phyloP scores from a whole-genome alignment of 2,113 vertebrate species.

The Macroglossus sobrinus region DNA sequence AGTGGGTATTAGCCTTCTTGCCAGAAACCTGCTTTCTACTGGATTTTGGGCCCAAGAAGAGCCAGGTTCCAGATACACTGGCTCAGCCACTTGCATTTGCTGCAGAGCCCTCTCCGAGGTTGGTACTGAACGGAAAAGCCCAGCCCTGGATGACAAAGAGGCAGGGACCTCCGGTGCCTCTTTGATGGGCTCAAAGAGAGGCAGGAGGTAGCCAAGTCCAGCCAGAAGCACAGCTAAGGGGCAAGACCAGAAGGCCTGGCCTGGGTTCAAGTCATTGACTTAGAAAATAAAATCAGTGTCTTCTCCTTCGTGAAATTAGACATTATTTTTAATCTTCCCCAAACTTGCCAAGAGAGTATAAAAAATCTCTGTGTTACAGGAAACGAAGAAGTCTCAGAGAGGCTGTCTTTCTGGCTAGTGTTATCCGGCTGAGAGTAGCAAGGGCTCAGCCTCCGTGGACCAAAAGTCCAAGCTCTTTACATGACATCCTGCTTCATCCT shows the following conservation, averaged over 20 bases:
- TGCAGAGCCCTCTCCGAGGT: background rate
- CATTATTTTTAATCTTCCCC: background rate
- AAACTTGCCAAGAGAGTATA: background rate
- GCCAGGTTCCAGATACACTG: background rate
- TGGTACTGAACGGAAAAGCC: background rate
- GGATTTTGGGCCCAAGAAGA: background rate
- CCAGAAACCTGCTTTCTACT: background rate
- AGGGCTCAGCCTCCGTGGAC: background rate
- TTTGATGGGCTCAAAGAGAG: background rate
- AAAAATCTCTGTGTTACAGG: background rate
- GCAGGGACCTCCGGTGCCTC: background rate
- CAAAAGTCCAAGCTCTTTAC: background rate
- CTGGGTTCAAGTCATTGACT: background rate
- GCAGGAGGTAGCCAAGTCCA: background rate
- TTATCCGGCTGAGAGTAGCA: background rate
- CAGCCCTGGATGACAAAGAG: background rate
- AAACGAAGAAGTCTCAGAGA: background rate
- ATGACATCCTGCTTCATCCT: background rate
- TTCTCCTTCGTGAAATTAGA: background rate
- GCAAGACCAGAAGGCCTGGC: background rate
- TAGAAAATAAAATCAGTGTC: background rate
- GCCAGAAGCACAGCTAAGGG: background rate
- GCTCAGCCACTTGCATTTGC: background rate
- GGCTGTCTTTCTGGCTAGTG: background rate
- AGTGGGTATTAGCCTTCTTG: background rate